Conservation (phyloP, 2,113 vertebrate species). For the Vicugna pacos region DNA sequence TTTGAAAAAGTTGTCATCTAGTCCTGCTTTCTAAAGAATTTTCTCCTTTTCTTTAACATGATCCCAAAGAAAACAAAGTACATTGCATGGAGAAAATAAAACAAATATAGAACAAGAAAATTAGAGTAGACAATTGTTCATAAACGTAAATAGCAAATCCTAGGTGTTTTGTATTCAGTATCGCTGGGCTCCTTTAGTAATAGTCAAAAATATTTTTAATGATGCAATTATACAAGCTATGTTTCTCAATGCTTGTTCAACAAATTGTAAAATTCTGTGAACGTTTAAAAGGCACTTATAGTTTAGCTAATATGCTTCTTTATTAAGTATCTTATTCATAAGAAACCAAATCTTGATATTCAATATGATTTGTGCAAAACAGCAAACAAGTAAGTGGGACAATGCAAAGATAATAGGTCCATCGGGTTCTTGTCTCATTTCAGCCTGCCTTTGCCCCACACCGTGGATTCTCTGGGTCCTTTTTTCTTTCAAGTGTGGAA, state of each 20-base stretch:
- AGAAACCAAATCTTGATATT: conserved; percentile 65
- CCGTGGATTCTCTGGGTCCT: neutral
- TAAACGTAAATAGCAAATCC: conserved; percentile 34
- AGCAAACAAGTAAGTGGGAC: conserved; percentile 64
- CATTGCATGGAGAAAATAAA: conserved; percentile 26
- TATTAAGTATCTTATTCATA: conserved; percentile 60
- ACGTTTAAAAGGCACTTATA: neutral
- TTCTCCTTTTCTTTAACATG: neutral
- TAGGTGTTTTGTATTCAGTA: conserved; percentile 35
- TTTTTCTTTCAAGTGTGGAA: neutral
- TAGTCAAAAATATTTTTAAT: conserved; percentile 35
- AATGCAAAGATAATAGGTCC: conserved; percentile 41
- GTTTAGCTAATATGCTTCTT: conserved; percentile 22
- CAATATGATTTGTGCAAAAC: conserved; percentile 49
- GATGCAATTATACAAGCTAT: neutral
- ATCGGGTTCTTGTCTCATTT: neutral
- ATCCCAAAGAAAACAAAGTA: conserved; percentile 1
- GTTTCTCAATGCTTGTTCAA: neutral
- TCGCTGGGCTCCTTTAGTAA: neutral
- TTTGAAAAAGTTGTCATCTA: neutral
- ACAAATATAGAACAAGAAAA: conserved; percentile 34
- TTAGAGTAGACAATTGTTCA: neutral
- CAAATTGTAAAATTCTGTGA: conserved; percentile 14
- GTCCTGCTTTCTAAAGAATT: conserved; percentile 7
- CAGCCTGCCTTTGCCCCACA: neutral